phyloP scores from a whole-genome alignment of 2,888 invertebrate genomes.

The Anagyrus pseudococci region DNA sequence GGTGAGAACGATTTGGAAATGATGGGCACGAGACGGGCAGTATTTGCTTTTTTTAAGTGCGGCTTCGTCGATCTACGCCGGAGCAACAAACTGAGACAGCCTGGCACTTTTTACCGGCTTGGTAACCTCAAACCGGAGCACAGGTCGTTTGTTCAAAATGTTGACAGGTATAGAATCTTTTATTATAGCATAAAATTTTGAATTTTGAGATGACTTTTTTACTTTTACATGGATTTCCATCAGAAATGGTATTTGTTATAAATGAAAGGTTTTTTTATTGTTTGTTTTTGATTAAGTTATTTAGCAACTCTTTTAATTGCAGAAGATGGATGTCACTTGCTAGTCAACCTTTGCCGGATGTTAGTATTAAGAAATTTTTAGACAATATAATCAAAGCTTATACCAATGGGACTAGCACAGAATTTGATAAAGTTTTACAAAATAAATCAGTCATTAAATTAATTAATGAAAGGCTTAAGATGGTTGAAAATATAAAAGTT shows the following conservation, averaged over 20 bases:
- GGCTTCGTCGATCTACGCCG: background rate
- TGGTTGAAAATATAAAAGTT: conserved; percentile 69
- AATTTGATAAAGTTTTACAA: conserved; percentile 37
- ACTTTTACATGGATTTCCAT: too few relatives aligned
- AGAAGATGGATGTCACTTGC: conserved; percentile 4
- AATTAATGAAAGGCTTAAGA: conserved; percentile 66
- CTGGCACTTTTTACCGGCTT: background rate
- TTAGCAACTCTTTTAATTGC: too few relatives aligned
- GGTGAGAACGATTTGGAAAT: background rate
- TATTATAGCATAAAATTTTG: background rate
- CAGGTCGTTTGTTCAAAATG: background rate
- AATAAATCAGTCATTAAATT: conserved; percentile 47
- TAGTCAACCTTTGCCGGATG: conserved; percentile 13
- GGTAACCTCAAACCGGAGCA: conserved; percentile 20
- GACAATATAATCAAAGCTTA: conserved; percentile 42
- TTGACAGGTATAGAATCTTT: conserved; percentile 9
- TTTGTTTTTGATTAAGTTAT: too few relatives aligned
- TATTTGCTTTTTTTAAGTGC: background rate
- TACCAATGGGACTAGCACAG: conserved; percentile 15
- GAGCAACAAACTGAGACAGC: background rate
- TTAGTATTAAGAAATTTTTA: conserved; percentile 44
- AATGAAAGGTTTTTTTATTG: too few relatives aligned
- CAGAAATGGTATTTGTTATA: too few relatives aligned
- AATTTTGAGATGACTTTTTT: background rate
- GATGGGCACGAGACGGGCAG: background rate